A percentile compares a stretch with the other conserved stretches of the same genome.
These are phyloP conservation scores for Crossocerus cetratus DNA, from an alignment of 2,888 invertebrate genomes.

Conservation along the genomic window DNA sequence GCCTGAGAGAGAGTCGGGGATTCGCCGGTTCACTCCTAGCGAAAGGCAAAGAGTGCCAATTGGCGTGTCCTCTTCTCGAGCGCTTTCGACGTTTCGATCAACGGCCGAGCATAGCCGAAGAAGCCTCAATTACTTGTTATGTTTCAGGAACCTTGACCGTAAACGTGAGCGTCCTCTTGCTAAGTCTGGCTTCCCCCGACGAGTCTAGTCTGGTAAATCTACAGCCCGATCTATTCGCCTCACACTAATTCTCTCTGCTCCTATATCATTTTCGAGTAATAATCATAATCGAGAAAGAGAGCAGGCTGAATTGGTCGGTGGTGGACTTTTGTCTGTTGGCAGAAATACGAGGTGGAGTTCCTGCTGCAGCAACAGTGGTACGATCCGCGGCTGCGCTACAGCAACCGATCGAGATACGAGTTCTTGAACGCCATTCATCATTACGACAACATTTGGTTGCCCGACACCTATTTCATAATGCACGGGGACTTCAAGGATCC, in stretches of 20 bases:
- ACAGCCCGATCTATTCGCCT: neutral
- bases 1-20: too few species aligned
- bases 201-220: conserved; percentile 95
- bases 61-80: conserved; percentile 34
- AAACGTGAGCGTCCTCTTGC: conserved; percentile 94
- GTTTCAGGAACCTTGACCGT: conserved; percentile 93
- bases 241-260: neutral
- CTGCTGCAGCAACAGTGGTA: conserved; percentile 95
- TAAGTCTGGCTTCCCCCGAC: conserved; percentile 96
- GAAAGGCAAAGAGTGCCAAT: neutral
- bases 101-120: neutral
- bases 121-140: conserved; percentile 66
- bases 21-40: neutral
- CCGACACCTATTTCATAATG: conserved; percentile 97
- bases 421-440: conserved; percentile 96
- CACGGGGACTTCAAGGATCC: conserved; percentile 97
- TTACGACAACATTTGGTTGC: conserved; percentile 94
- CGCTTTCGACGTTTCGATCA: neutral
- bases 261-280: too few species aligned
- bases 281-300: too few species aligned
- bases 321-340: conserved; percentile 63
- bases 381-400: conserved; percentile 92
- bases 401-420: conserved; percentile 91
- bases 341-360: conserved; percentile 98
- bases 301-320: neutral